Base-by-base conservation (phyloP, 2,113 vertebrate species). In the Psephotus haematonotus region DNA sequence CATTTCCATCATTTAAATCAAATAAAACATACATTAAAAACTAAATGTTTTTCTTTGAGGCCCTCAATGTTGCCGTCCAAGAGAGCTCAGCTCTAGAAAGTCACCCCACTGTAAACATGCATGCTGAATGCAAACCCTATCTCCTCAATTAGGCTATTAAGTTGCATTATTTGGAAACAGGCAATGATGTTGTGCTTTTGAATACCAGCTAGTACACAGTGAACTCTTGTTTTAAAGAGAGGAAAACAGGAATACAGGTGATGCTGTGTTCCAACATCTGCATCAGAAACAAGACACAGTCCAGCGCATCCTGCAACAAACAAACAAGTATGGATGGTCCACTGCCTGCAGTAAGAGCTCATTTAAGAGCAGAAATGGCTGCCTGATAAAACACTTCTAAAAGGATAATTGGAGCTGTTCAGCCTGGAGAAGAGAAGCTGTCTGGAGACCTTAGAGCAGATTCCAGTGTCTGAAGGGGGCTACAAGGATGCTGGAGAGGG, bases 1-100 rank as follows among this genome's bases (percentile, higher is more conserved):
- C 89, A 94, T 97, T 97, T 96, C 81, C 65, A 88, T 29, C n/a
- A 69, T 79, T 96, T 92, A 10, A 17, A 67, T 93, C 92, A 86
- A 76, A 59, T 23, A 24, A 59, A 35, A 16, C 22, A 35, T 35
- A 15, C 10, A 59, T 35, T 59, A 35, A 35, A 24, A 15, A 24
- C 20, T 35, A 43, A 90, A 75, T 23, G 70, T 47, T 86, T 94
- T 89, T 90, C 76, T 96, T 95, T 70, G 71, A 92, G 93, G 81
- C 53, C 72, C 55, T 96, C 75, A 53, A 92, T 81, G 92, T 87
- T 95, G 89, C 94, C 95, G 71, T 93, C 77, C 64, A 71, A 24
- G 60, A 93, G 75, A 91, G 90, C 90, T 82, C 59, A 69, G 92
- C 78, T 93, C 13, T 64, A 94, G 65, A 37, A 78, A 96, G 92